These are phyloP conservation scores for Poicephalus gulielmi DNA, from an alignment of 2,113 vertebrate genomes.

Conservation along the genomic window DNA sequence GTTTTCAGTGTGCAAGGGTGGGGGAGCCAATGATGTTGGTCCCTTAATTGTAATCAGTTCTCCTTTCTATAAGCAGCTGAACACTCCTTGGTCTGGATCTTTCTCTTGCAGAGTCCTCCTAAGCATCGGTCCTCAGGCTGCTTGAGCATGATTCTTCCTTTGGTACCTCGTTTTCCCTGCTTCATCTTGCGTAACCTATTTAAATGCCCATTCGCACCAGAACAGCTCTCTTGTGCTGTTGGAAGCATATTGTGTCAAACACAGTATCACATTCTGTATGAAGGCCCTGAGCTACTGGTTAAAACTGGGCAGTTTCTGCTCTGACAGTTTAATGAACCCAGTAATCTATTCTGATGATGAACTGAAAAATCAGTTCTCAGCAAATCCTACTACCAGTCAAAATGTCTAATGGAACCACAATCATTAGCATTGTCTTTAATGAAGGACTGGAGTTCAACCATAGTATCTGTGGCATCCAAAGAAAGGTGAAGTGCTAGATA, in stretches of 20 bases:
- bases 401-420: background rate
- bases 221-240: background rate
- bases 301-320: background rate
- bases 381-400: background rate
- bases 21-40: background rate
- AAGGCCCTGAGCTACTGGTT: background rate
- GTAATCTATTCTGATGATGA: background rate
- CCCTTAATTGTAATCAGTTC: background rate
- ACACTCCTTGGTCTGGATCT: background rate
- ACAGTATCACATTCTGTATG: background rate
- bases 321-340: background rate
- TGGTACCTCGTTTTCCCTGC: background rate
- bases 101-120: background rate
- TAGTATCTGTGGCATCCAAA: background rate
- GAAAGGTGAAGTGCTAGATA: background rate
- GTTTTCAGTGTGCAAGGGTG: background rate
- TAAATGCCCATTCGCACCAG: background rate
- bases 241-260: accelerated
- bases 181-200: background rate
- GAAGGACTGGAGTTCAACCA: background rate
- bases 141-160: background rate
- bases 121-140: background rate
- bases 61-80: background rate
- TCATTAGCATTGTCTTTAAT: background rate
- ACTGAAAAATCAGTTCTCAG: background rate